A percentile compares a stretch with the other conserved stretches of the same genome.
These are phyloP conservation scores for Leptarthrus brevirostris DNA, from an alignment of 2,888 invertebrate genomes.

Conservation along the genomic window DNA sequence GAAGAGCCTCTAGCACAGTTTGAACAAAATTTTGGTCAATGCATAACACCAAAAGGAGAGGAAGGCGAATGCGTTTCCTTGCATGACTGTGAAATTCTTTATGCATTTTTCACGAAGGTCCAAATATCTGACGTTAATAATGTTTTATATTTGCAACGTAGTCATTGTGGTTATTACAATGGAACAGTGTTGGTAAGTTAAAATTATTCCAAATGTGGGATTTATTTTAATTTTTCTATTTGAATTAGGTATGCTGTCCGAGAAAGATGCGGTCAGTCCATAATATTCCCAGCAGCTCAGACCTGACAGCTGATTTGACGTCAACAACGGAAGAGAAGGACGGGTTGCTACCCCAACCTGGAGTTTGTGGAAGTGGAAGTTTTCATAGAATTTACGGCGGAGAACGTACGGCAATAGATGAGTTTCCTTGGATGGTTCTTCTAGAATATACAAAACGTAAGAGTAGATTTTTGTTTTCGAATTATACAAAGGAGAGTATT, in stretches of 20 bases:
- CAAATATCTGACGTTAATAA: constrained; percentile 63
- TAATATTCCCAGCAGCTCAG: too few species aligned
- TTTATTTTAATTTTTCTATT: background rate
- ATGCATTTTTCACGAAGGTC: constrained; percentile 64
- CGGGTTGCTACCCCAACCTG: constrained; percentile 61
- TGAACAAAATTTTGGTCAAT: background rate
- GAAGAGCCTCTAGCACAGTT: too few species aligned
- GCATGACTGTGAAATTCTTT: constrained; percentile 12
- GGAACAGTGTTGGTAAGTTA: constrained; percentile 70
- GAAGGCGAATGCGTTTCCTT: constrained; percentile 30
- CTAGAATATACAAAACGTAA: constrained; percentile 68
- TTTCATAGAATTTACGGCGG: constrained; percentile 75
- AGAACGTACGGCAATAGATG: constrained; percentile 71
- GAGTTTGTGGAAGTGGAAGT: constrained; percentile 70
- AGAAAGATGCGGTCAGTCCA: too few species aligned
- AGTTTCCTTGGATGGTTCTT: constrained; percentile 71
- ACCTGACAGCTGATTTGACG: background rate
- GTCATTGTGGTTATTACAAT: constrained; percentile 77
- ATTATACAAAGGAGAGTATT: too few species aligned
- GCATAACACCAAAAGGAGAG: constrained; percentile 19
- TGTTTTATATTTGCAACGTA: constrained; percentile 70
- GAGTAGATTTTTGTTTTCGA: too few species aligned
- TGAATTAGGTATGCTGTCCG: constrained; percentile 16
- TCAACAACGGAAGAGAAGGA: background rate
- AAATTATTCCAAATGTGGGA: background rate